These are phyloP conservation scores for Numenius phaeopus DNA, from an alignment of 2,797 vertebrate genomes.

Conservation along the genomic window DNA sequence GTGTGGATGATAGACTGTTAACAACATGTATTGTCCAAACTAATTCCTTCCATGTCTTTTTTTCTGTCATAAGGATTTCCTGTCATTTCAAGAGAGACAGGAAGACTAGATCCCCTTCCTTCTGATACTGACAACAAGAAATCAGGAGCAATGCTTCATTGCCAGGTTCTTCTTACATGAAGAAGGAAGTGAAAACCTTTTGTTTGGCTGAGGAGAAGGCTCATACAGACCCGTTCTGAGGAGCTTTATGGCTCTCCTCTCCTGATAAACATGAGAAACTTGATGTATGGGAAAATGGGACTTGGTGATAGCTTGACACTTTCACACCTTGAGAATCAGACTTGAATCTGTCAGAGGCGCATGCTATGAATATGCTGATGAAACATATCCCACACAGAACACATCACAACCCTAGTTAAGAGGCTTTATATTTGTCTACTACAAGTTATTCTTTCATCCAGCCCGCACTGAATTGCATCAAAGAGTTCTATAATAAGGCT, in stretches of 20 bases:
- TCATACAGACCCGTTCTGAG: background rate
- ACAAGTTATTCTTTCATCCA: conserved; percentile 55
- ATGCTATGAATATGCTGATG: conserved; percentile 59
- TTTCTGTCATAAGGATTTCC: background rate
- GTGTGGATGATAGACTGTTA: background rate
- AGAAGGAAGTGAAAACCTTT: conserved; percentile 12
- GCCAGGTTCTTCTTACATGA: background rate
- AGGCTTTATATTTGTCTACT: conserved; percentile 52
- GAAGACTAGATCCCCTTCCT: background rate
- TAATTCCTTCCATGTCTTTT: background rate
- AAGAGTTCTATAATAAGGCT: conserved; percentile 23
- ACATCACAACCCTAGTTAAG: conserved; percentile 11
- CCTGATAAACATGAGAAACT: conserved; percentile 52
- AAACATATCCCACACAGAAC: conserved; percentile 58
- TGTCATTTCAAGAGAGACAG: background rate
- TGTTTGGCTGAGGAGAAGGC: background rate
- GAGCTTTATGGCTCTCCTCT: conserved; percentile 20
- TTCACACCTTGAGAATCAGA: conserved; percentile 67
- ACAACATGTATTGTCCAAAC: background rate
- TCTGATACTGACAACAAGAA: background rate
- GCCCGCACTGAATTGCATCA: background rate
- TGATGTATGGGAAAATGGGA: conserved; percentile 53
- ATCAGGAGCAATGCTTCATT: background rate
- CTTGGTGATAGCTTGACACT: conserved; percentile 66
- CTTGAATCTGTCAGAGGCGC: conserved; percentile 17